These are phyloP conservation scores for Myotis davidii DNA, from an alignment of 2,113 vertebrate genomes.

Conservation along the genomic window DNA sequence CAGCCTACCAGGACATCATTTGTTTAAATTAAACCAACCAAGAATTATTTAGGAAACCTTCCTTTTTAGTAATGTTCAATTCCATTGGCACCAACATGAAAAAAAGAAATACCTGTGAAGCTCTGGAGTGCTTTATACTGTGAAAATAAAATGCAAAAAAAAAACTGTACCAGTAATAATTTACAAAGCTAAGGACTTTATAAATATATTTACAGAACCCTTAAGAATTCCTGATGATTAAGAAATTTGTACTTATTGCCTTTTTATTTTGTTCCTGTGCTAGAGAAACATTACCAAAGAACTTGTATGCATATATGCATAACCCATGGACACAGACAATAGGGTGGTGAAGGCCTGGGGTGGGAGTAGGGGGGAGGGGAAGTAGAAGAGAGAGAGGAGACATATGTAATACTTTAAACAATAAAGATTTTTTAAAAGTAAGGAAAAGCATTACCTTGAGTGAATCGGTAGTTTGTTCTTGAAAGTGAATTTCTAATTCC, in stretches of 20 bases:
- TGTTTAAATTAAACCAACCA: conserved; percentile 17
- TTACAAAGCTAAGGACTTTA: conserved; percentile 24
- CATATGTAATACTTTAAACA: too few relatives aligned
- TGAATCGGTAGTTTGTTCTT: conserved; percentile 65
- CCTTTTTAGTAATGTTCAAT: neutral
- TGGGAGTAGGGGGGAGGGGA: too few relatives aligned
- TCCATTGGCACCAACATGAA: neutral
- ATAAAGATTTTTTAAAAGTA: too few relatives aligned
- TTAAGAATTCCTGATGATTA: conserved; percentile 8
- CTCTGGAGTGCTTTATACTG: neutral
- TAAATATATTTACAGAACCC: neutral
- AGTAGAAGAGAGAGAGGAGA: too few relatives aligned
- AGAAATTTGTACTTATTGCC: neutral
- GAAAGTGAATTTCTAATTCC: conserved; percentile 78
- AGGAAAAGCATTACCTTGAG: conserved; percentile 81
- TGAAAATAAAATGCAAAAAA: neutral
- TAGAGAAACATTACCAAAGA: conserved; percentile 75
- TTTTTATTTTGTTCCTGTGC: conserved; percentile 2
- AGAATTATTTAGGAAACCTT: neutral
- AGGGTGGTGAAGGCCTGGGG: too few relatives aligned
- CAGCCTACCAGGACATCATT: neutral
- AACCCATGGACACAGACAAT: too few relatives aligned
- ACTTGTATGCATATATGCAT: too few relatives aligned
- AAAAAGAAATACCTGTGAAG: neutral
- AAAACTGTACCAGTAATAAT: neutral